These are phyloP conservation scores for Brachystomella parvula DNA, from an alignment of 1,140 invertebrate genomes.

Conservation along the genomic window DNA sequence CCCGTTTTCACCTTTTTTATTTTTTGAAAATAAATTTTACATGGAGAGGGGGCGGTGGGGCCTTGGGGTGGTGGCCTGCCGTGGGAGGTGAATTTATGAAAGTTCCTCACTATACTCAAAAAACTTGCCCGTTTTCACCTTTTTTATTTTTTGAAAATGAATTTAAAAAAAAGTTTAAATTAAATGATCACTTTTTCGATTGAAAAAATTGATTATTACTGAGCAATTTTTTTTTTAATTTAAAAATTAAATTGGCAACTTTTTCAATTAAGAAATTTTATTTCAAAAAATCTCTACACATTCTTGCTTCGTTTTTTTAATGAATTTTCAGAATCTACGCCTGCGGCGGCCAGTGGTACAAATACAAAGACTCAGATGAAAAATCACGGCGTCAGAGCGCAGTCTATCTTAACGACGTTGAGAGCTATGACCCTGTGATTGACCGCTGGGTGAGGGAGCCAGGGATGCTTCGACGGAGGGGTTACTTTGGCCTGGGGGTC, in stretches of 20 bases:
- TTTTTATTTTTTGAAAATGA: no score
- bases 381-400: not conserved
- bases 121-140: no score
- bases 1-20: no score
- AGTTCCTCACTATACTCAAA: no score
- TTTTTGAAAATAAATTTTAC: no score
- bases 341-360: not conserved
- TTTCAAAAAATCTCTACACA: not conserved
- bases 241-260: not conserved
- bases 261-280: not conserved
- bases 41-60: not conserved
- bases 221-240: no score
- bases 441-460: not conserved
- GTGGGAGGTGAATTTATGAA: no score
- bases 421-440: not conserved
- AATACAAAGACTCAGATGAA: conserved; percentile 1
- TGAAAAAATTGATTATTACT: no score
- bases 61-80: not conserved
- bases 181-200: no score
- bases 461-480: not conserved
- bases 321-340: not conserved
- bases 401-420: not conserved
- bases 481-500: not conserved
- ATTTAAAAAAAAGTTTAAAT: no score
- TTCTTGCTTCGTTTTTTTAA: not conserved